Percentiles rank a stretch among this genome's conserved stretches.
Evolutionary conservation across 2,113 vertebrate species (phyloP).

Genomic region (Gallinago paraguaiae): DNA sequence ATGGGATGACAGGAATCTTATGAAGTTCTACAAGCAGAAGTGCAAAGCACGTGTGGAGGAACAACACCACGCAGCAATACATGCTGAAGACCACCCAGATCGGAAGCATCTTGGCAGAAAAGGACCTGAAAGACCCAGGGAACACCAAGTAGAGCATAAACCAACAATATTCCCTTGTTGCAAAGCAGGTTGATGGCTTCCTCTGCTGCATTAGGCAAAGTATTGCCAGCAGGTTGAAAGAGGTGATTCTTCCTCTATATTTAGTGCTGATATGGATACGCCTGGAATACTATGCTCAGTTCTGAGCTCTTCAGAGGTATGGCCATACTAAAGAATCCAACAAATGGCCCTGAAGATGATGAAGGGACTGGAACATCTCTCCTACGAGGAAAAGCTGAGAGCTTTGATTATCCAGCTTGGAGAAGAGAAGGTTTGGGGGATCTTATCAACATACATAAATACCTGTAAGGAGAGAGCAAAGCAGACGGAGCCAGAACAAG

Average conservation of each 20-base stretch:
- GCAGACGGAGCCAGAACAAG: not conserved
- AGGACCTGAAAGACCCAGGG: not conserved
- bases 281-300: not conserved
- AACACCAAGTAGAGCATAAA: not conserved
- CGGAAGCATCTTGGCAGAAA: not conserved
- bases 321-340: not conserved
- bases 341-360: accelerated
- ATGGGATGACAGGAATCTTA: not conserved
- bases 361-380: not conserved
- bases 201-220: not conserved
- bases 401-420: not conserved
- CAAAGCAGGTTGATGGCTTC: not conserved
- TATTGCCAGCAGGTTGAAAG: not conserved
- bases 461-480: not conserved
- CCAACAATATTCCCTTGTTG: not conserved
- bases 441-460: not conserved
- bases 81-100: not conserved
- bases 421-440: not conserved
- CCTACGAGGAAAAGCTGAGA: not conserved
- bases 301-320: not conserved
- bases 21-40: not conserved
- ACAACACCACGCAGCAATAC: not conserved
- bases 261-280: not conserved
- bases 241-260: not conserved
- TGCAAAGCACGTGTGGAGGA: not conserved